A percentile compares a stretch with the other conserved stretches of the same genome.
These are phyloP conservation scores for Poeciliopsis retropinna DNA, from an alignment of 2,113 vertebrate species.

Conservation along the genomic window DNA sequence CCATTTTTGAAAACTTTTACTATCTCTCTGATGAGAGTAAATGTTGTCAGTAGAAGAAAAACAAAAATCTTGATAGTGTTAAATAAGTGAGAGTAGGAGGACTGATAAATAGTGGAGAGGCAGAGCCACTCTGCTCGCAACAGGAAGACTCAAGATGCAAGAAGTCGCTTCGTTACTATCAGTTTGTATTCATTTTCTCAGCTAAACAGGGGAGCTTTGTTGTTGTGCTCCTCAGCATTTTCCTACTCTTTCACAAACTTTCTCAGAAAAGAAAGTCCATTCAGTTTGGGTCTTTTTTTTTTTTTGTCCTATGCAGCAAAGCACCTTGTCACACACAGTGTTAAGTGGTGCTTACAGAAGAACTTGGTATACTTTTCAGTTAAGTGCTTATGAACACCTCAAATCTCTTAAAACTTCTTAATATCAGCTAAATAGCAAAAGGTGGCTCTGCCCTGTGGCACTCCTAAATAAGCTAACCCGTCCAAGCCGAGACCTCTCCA, in stretches of 20 bases:
- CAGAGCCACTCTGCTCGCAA: neutral
- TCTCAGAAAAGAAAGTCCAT: neutral
- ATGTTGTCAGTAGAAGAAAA: neutral
- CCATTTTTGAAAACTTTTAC: neutral
- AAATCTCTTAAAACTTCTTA: neutral
- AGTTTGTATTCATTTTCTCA: neutral
- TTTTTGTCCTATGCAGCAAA: too few species aligned
- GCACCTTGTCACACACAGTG: too few species aligned
- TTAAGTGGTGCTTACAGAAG: too few species aligned
- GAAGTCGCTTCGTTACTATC: neutral
- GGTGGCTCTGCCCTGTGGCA: neutral
- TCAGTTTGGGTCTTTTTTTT: too few species aligned
- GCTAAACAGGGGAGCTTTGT: neutral
- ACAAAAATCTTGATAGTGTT: neutral
- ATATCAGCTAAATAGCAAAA: neutral
- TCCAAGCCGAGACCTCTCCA: slow-evolving; percentile 10
- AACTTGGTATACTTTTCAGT: neutral
- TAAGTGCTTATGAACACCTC: neutral
- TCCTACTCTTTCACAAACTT: neutral
- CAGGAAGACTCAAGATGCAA: neutral
- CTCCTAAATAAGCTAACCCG: slow-evolving; percentile 8
- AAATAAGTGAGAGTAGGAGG: neutral
- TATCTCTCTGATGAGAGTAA: neutral
- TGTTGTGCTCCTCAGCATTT: neutral
- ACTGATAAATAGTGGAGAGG: neutral